Percentiles rank a stretch among this genome's conserved stretches.
Evolutionary conservation across 2,888 invertebrate species (phyloP).

Genomic region (Tupiocoris notatus): DNA sequence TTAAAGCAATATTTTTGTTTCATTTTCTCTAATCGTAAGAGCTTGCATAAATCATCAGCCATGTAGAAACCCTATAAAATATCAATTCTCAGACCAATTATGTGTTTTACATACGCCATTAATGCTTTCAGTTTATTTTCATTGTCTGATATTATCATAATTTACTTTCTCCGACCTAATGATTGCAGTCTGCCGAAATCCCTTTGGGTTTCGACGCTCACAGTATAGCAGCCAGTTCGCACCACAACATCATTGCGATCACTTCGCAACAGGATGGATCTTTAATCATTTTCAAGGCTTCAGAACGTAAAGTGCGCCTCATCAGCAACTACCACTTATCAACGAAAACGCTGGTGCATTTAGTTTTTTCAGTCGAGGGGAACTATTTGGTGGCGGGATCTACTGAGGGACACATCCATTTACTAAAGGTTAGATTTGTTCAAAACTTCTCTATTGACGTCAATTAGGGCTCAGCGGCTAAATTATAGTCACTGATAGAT

Average conservation of each 20-base stretch:
- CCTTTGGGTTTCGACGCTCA: background rate
- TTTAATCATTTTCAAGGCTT: background rate
- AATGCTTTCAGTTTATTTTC: background rate
- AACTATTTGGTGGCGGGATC: background rate
- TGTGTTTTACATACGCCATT: no score
- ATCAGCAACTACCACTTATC: background rate
- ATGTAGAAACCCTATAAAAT: no score
- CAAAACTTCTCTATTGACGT: no score
- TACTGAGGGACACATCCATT: background rate
- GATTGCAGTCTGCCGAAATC: background rate
- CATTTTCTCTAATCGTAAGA: no score
- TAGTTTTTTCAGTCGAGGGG: background rate
- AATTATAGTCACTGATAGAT: no score
- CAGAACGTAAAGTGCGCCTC: background rate
- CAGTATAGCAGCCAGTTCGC: background rate
- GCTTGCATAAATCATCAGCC: no score
- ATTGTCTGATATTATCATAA: background rate
- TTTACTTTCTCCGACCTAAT: background rate
- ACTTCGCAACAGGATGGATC: conserved; percentile 1
- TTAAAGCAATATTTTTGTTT: no score
- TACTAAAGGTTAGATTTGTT: background rate
- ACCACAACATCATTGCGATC: background rate
- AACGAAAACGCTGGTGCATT: background rate
- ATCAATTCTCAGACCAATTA: no score
- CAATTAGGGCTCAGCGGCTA: no score